Evolutionary conservation across 2,888 invertebrate genomes (phyloP), one percentile per base, ranked within the genome.

Genomic region (Nezara viridula): DNA sequence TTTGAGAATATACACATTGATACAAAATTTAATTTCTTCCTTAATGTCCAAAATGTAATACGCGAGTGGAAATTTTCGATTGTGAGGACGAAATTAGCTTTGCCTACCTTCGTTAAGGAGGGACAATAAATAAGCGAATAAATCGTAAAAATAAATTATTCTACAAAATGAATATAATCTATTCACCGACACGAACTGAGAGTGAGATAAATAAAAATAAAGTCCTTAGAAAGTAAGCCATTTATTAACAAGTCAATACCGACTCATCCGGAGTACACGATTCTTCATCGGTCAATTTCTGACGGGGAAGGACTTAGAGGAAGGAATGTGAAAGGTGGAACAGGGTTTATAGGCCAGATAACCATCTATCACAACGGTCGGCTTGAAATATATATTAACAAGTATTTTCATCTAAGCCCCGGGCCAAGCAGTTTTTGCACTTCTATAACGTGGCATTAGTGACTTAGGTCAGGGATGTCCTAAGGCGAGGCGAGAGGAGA

Each of bases 311-410:
- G 81, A 44, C 44, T 81, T 47, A 5, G 5, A 44, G 7, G n/a
- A n/a, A 81, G 81, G 81, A 81, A 81, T 81, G 81, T 81, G 81
- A 81, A 81, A 81, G 81, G 81, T 81, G 19, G 81, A 81, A 44
- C 81, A 40, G 21, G 81, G 81, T 47, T 81, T 47, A 81, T 40
- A 47, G 81, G 81, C 24, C 81, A 81, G 81, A 47, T 81, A 81
- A 16, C 44, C 24, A 81, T 81, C 81, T 0, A 81, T 81, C 44
- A 44, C 44, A 16, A 47, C 12, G 21, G 2, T 0, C n/a, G 24
- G 14, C n/a, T 73, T 37, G 37, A 16, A 73, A 37, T 32, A 37
- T 32, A 21, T 73, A 73, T 37, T 73, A 73, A 73, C 32, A 19
- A 73, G 66, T 73, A 73, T 73, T 73, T 73, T 73, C 60, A 73